These are phyloP conservation scores for Psilanteris sp. DNA, from an alignment of 1,140 invertebrate species.

Conservation along the genomic window DNA sequence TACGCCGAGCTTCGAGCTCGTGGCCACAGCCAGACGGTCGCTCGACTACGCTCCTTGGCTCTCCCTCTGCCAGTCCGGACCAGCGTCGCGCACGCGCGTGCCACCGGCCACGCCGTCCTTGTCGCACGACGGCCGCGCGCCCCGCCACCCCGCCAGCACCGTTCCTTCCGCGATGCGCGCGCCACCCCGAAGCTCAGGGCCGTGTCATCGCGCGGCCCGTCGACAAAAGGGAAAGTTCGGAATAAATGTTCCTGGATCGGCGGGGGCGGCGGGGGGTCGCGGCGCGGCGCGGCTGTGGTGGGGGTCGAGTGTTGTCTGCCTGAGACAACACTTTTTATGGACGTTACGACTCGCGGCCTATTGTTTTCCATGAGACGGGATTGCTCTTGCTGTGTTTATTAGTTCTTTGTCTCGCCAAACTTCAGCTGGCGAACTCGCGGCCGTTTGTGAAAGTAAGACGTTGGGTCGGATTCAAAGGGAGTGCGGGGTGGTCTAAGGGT, in stretches of 20 bases:
- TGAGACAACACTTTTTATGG: constrained; percentile 2
- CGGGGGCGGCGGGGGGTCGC: not conserved
- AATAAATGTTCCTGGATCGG: constrained; percentile 22
- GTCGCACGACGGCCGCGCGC: not conserved
- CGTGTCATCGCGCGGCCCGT: constrained; percentile 13
- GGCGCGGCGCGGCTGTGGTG: not conserved
- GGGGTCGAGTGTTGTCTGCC: constrained; percentile 11
- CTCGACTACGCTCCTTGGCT: constrained; percentile 76
- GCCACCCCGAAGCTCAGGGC: constrained; percentile 52
- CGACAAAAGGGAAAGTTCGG: constrained; percentile 49
- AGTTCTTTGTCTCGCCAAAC: not conserved
- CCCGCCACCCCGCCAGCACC: not conserved
- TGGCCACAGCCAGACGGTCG: constrained; percentile 78
- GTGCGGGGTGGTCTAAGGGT: no score
- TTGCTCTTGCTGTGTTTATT: not conserved
- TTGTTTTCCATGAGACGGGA: not conserved
- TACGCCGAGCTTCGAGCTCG: constrained; percentile 78
- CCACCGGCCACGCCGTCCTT: constrained; percentile 4
- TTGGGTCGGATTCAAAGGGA: no score
- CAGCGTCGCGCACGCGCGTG: constrained; percentile 46
- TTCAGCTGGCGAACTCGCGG: no score
- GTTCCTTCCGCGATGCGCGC: constrained; percentile 40
- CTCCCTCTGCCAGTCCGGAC: constrained; percentile 61
- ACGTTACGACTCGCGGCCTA: not conserved
- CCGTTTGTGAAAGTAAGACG: no score